Evolutionary conservation across 2,797 vertebrate species (phyloP).

Genomic region (Morelia viridis): DNA sequence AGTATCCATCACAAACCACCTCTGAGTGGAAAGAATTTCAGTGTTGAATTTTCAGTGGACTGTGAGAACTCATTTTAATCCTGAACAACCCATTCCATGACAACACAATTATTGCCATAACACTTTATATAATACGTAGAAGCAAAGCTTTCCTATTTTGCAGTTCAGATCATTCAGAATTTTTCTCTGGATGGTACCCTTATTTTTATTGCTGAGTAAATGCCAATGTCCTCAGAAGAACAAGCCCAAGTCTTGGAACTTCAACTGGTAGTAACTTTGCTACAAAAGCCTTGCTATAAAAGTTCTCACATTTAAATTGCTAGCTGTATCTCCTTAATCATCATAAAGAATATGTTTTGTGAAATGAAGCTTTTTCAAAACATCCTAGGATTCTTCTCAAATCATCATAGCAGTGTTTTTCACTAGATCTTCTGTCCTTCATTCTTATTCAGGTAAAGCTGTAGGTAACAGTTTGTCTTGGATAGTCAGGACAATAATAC

Average conservation of each 20-base stretch:
- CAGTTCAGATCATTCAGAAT: background rate
- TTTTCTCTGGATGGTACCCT: background rate
- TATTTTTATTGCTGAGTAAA: background rate
- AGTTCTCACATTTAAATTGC: background rate
- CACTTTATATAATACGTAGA: background rate
- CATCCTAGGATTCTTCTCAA: background rate
- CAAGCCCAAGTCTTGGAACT: background rate
- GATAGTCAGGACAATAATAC: background rate
- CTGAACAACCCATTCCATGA: background rate
- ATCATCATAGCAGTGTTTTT: background rate
- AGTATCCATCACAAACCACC: background rate
- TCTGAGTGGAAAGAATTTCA: background rate
- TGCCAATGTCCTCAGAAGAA: slow-evolving; percentile 2
- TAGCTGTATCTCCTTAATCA: background rate
- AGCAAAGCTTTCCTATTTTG: background rate
- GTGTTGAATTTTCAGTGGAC: background rate
- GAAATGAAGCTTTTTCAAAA: background rate
- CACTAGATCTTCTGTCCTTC: slow-evolving; percentile 25
- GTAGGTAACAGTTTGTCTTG: background rate
- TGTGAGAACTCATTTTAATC: background rate
- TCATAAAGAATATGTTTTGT: background rate
- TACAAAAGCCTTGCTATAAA: slow-evolving; percentile 12
- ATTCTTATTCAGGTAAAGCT: background rate
- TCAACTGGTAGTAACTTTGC: slow-evolving; percentile 32
- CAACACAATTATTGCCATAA: background rate